Conservation (phyloP, 2,113 vertebrate genomes). For the Rhodinocichla rosea region DNA sequence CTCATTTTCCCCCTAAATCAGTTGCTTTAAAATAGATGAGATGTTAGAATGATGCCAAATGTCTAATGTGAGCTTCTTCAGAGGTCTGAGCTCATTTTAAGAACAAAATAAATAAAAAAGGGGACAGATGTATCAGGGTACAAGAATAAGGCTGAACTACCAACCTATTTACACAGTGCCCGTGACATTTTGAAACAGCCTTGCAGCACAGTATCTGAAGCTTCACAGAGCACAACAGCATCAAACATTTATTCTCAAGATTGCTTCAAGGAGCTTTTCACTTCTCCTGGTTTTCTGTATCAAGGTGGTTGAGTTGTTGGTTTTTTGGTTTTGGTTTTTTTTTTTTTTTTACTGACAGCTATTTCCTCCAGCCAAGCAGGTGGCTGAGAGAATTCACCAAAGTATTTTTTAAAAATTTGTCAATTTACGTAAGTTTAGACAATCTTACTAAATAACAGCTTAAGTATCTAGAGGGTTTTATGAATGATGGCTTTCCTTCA, state of each 20-base stretch:
- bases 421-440: neutral
- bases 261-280: neutral
- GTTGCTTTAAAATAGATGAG: neutral
- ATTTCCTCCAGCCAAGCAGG: neutral
- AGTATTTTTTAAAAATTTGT: neutral
- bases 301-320: rapidly evolving
- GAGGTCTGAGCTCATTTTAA: neutral
- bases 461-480: neutral
- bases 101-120: neutral
- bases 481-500: neutral
- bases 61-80: neutral
- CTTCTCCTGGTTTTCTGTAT: neutral
- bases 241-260: neutral
- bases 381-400: neutral
- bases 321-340: neutral
- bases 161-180: neutral
- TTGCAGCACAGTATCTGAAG: neutral
- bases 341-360: neutral
- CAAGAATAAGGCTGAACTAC: neutral
- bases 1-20: neutral
- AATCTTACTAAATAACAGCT: neutral
- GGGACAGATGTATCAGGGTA: neutral
- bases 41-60: neutral
- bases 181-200: neutral
- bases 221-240: neutral